Conservation (phyloP, 2,888 invertebrate species). For the Poecilobothrus nobilitatus region DNA sequence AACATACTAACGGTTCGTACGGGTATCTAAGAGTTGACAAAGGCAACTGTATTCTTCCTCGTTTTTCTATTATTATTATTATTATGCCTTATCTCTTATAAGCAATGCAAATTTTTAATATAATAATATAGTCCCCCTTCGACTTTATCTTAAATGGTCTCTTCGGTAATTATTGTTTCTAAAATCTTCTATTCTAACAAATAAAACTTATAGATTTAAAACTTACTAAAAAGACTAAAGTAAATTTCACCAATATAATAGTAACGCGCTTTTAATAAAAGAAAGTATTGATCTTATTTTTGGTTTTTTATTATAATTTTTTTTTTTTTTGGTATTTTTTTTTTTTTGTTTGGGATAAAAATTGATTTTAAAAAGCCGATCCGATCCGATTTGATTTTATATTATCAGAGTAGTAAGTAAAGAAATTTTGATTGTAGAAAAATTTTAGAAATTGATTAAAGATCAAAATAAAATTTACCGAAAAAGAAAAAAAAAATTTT, state of each 20-base stretch:
- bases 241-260: neutral
- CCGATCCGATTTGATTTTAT: neutral
- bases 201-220: too few relatives aligned
- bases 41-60: too few relatives aligned
- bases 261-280: neutral
- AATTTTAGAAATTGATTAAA: neutral
- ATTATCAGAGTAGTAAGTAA: neutral
- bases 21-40: too few relatives aligned
- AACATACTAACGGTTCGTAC: too few relatives aligned
- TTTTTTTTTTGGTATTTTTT: neutral
- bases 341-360: neutral
- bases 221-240: too few relatives aligned
- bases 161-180: too few relatives aligned
- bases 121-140: too few relatives aligned
- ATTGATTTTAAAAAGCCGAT: neutral
- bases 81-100: too few relatives aligned
- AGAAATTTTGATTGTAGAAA: neutral
- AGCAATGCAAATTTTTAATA: too few relatives aligned
- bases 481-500: neutral
- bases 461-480: neutral
- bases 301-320: neutral
- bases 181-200: too few relatives aligned
- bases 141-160: too few relatives aligned
- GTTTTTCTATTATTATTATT: too few relatives aligned
- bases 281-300: neutral